Evolutionary conservation across 2,113 vertebrate genomes (phyloP), one percentile per base, ranked within the genome.

Genomic region (Lophochroa leadbeateri): DNA sequence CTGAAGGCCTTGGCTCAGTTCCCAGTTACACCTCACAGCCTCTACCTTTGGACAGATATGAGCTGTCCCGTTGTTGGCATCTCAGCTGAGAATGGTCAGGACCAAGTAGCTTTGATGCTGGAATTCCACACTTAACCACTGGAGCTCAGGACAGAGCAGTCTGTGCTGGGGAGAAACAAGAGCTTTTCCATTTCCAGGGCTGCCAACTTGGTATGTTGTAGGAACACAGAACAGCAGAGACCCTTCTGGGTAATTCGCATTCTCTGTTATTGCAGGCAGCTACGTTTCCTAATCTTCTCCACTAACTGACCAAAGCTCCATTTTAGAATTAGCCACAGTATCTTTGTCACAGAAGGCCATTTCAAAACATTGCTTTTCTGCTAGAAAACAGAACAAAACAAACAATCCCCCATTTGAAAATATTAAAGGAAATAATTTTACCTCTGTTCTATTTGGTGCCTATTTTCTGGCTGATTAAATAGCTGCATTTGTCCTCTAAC

Each of bases 301-400:
- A 64, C 81, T 79, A 87, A 79, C 50, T 78, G 52, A 46, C 65
- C 64, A 71, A 83, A 94, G 64, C n/a, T 89, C 61, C 10, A 18
- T 91, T 79, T 94, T 72, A 19, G 68, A 76, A 75, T 92, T 88
- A 87, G 52, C 77, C 18, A n/a, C 23, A 13, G 13, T 69, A 27
- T 76, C 84, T 87, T 92, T 65, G 57, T 82, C 57, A 61, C 39
- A 89, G 74, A 64, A 89, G 39, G 33, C 74, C 27, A 43, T 91
- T 95, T 75, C 47, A 82, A 96, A 91, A 84, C 65, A 76, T 50
- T 79, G 74, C 35, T 87, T 96, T 89, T 79, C 49, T 92, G 74
- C 60, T 86, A 88, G 80, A 81, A 91, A 94, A 37, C 50, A 90
- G 81, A 90, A 17, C 67, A 58, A 68, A 31, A 28, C 16, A 72